phyloP scores from a whole-genome alignment of 2,888 invertebrate genomes.

The Yponomeuta evonymella region DNA sequence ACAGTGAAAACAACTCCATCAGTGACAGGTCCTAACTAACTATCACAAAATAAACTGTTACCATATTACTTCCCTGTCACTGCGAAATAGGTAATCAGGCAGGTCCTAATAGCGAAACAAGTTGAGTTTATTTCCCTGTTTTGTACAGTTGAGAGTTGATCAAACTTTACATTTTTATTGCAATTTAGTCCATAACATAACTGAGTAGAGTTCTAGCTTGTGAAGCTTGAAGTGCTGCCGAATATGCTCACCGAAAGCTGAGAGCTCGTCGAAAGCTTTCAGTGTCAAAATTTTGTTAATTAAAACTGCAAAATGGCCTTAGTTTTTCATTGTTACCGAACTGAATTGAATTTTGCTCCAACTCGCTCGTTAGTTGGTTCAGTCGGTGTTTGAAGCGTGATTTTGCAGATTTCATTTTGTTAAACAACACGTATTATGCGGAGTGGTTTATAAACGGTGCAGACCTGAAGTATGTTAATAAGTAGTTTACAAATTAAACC shows the following conservation, averaged over 20 bases:
- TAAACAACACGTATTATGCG: neutral
- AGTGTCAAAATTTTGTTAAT: slow-evolving; percentile 14
- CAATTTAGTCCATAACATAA: too few relatives aligned
- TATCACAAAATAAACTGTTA: too few relatives aligned
- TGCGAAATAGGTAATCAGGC: neutral
- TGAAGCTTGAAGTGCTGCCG: too few relatives aligned
- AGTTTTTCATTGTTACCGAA: slow-evolving; percentile 8
- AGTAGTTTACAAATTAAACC: too few relatives aligned
- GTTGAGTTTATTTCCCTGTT: neutral
- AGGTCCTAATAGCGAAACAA: neutral
- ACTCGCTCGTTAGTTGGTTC: neutral
- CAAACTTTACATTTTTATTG: too few relatives aligned
- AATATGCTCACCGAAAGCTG: neutral
- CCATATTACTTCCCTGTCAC: neutral
- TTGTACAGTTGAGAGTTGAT: neutral
- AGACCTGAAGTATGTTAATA: too few relatives aligned
- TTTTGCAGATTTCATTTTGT: neutral
- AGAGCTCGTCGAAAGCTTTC: slow-evolving; percentile 1
- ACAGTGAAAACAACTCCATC: too few relatives aligned
- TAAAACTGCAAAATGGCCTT: slow-evolving; percentile 6
- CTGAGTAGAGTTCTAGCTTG: too few relatives aligned
- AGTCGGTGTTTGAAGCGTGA: neutral
- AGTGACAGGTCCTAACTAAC: too few relatives aligned
- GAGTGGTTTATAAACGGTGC: too few relatives aligned
- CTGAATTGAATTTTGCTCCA: neutral